phyloP scores from a whole-genome alignment of 1,140 invertebrate genomes.

The Trichonephila inaurata region DNA sequence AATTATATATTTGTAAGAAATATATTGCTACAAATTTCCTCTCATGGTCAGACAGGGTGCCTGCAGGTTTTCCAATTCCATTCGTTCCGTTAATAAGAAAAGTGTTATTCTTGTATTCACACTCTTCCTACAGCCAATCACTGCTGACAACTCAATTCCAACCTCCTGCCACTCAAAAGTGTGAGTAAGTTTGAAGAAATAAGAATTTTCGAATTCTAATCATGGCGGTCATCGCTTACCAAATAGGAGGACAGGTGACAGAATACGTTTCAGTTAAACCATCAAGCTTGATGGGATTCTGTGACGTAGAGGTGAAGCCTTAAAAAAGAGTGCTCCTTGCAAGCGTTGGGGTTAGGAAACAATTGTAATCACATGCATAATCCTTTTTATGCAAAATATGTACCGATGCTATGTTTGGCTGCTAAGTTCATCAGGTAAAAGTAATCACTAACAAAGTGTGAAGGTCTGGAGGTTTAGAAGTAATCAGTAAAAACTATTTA shows the following conservation, averaged over 20 bases:
- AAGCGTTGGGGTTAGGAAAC: neutral
- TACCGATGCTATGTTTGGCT: no score
- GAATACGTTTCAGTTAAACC: neutral
- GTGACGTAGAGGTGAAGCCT: neutral
- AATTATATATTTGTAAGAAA: no score
- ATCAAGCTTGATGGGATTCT: neutral
- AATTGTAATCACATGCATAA: neutral
- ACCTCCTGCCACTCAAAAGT: constrained; percentile 53
- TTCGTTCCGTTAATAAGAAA: constrained; percentile 32
- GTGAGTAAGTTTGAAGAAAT: neutral
- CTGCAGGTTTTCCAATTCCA: neutral
- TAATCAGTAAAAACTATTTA: no score
- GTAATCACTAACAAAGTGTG: no score
- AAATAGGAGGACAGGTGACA: constrained; percentile 1
- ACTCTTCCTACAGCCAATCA: neutral
- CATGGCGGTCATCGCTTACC: neutral
- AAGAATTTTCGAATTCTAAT: constrained; percentile 36
- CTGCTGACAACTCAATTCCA: constrained; percentile 52
- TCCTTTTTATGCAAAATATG: no score
- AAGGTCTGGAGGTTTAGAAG: no score
- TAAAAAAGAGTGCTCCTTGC: neutral
- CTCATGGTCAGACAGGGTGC: neutral
- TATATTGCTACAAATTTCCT: neutral
- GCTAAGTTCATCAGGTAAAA: no score
- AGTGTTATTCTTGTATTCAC: constrained; percentile 22